A percentile compares a stretch with the other conserved stretches of the same genome.
Evolutionary conservation across 2,797 vertebrate genomes (phyloP).

Genomic region (Uromys caudimaculatus): DNA sequence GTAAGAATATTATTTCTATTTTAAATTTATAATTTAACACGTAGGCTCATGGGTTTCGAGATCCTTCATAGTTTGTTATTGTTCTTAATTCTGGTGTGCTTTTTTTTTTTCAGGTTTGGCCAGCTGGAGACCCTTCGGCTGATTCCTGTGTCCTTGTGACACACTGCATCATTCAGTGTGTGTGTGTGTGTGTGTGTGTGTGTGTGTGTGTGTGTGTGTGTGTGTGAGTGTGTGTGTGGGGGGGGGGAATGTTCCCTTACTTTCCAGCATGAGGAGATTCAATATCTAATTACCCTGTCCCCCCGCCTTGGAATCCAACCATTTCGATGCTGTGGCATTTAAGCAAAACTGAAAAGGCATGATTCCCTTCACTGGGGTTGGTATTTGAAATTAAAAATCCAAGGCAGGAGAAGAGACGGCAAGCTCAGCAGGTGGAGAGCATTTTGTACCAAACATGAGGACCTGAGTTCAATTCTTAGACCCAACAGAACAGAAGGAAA

Average conservation of each 20-base stretch:
- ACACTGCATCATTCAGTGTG: neutral
- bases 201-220: neutral
- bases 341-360: neutral
- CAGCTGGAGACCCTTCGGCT: neutral
- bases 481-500: neutral
- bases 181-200: neutral
- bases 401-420: neutral
- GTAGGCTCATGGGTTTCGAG: neutral
- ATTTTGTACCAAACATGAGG: neutral
- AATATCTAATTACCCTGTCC: neutral
- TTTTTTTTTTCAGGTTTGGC: neutral
- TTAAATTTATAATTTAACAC: conserved; percentile 30
- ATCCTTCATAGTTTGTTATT: conserved; percentile 8
- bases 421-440: neutral
- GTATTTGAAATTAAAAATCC: neutral
- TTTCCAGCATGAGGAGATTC: conserved; percentile 21
- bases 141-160: neutral
- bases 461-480: neutral
- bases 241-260: neutral
- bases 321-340: neutral
- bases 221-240: neutral
- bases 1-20: conserved; percentile 23
- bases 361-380: neutral
- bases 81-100: neutral
- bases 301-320: neutral